Percentiles rank a stretch among this genome's conserved stretches.
These are phyloP conservation scores for Rhadina sibilatrix DNA, from an alignment of 2,113 vertebrate species.

Conservation along the genomic window DNA sequence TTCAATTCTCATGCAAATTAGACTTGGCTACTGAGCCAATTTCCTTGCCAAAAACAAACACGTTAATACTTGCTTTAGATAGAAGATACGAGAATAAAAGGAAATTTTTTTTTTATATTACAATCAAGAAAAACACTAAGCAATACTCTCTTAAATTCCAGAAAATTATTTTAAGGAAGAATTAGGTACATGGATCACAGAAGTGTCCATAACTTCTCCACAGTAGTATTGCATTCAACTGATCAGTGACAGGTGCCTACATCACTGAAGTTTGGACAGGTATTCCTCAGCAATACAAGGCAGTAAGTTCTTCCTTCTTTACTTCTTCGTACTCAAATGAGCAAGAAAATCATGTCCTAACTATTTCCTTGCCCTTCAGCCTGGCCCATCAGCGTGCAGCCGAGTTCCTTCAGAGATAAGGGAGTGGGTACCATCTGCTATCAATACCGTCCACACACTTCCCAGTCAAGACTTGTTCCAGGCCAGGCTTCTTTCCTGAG, in stretches of 20 bases:
- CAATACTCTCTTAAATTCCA: neutral
- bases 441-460: constrained; percentile 44
- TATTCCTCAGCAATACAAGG: neutral
- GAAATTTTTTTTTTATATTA: neutral
- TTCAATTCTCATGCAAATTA: neutral
- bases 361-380: neutral
- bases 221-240: neutral
- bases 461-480: constrained; percentile 56
- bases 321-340: neutral
- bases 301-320: neutral
- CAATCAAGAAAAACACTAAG: neutral
- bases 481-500: constrained; percentile 68
- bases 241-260: neutral
- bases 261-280: neutral
- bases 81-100: neutral
- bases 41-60: neutral
- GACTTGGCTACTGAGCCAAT: neutral
- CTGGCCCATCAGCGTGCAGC: neutral
- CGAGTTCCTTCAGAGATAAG: neutral
- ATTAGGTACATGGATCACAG: neutral
- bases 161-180: neutral
- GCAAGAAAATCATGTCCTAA: neutral
- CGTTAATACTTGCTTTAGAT: neutral
- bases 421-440: constrained; percentile 62
- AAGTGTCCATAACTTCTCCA: neutral